These are phyloP conservation scores for Yponomeuta evonymella DNA, from an alignment of 2,888 invertebrate species.

Conservation along the genomic window DNA sequence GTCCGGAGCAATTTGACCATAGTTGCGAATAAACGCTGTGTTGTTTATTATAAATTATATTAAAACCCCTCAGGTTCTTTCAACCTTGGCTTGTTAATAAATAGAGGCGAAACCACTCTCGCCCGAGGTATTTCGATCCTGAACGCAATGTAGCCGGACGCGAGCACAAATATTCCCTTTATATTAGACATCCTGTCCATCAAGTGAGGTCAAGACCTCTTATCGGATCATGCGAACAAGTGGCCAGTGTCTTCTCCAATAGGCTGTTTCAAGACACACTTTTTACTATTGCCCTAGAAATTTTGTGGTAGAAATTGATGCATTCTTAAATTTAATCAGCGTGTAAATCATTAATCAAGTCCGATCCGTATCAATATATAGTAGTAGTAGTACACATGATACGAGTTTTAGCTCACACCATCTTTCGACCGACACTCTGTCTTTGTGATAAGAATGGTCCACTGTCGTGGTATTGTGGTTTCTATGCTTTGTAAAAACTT, in stretches of 20 bases:
- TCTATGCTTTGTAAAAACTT: too few relatives aligned
- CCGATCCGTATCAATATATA: too few relatives aligned
- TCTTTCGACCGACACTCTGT: too few relatives aligned
- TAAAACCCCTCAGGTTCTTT: conserved; percentile 5
- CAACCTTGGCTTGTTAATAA: not conserved
- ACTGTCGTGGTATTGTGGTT: too few relatives aligned
- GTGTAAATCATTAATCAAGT: too few relatives aligned
- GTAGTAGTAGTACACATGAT: too few relatives aligned
- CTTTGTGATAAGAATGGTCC: too few relatives aligned
- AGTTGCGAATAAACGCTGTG: not conserved
- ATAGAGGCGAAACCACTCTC: not conserved
- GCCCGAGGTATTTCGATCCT: conserved; percentile 3
- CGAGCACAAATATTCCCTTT: conserved; percentile 52
- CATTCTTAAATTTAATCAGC: too few relatives aligned
- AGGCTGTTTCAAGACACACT: conserved; percentile 24
- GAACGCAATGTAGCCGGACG: not conserved
- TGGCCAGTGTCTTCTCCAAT: conserved; percentile 45
- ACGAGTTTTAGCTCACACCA: too few relatives aligned
- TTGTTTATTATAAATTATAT: conserved; percentile 4
- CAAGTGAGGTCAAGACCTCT: conserved; percentile 53
- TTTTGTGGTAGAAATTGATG: not conserved
- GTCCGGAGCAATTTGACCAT: not conserved
- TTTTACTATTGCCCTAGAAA: not conserved
- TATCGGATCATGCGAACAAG: conserved; percentile 43
- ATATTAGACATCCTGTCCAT: conserved; percentile 47